Conservation (phyloP, 2,113 vertebrate species). For the Bungarus multicinctus region DNA sequence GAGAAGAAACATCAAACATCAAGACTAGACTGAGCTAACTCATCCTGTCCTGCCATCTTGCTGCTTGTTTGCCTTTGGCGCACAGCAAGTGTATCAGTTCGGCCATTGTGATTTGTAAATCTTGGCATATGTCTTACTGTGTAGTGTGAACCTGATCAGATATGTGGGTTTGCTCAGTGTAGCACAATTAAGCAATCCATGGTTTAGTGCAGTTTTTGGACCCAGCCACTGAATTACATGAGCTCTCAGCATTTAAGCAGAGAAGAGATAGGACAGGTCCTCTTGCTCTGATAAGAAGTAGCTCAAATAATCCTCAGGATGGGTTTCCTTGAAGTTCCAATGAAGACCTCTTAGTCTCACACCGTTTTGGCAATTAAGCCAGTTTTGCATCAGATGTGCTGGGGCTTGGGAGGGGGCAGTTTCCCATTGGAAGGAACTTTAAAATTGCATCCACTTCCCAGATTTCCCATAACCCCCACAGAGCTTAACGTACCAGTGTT, state of each 20-base stretch:
- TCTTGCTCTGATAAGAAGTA: neutral
- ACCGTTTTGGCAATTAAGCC: neutral
- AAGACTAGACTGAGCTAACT: neutral
- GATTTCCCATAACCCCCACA: neutral
- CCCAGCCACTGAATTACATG: neutral
- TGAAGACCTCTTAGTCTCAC: neutral
- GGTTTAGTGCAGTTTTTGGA: neutral
- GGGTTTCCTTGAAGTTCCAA: neutral
- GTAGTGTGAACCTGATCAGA: neutral
- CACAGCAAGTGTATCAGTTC: neutral
- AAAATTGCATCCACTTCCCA: neutral
- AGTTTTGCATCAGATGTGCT: neutral
- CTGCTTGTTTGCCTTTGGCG: neutral
- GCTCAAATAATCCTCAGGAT: neutral
- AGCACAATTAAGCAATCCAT: neutral
- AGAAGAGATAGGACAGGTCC: neutral
- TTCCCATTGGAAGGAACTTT: neutral
- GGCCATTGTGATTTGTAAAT: neutral
- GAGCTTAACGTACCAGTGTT: neutral
- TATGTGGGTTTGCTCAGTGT: neutral
- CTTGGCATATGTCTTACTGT: neutral
- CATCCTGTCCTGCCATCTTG: neutral
- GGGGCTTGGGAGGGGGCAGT: neutral
- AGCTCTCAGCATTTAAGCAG: neutral
- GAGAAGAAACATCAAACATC: neutral